Evolutionary conservation across 1,140 invertebrate genomes (phyloP), one percentile per base, ranked within the genome.

Genomic region (Panulirus ornatus): DNA sequence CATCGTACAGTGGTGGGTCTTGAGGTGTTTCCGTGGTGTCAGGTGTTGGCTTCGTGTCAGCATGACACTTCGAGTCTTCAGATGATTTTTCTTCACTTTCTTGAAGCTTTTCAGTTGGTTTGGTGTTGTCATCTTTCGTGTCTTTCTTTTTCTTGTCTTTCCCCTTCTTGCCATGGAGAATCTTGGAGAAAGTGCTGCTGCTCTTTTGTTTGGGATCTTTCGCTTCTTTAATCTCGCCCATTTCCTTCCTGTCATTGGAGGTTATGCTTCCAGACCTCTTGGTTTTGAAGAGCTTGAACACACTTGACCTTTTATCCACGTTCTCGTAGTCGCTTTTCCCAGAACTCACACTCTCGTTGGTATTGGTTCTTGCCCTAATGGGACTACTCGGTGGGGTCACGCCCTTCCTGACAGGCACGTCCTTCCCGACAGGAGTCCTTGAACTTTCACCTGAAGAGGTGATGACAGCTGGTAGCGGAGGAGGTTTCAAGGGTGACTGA

Each of bases 261-360:
- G 9, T n/a, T 1, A 30, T 36, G 44, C 78, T 73, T 27, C 58
- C 44, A 47, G 58, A 71, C 34, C 51, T 27, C n/a, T 76, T 84
- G 3, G 16, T 83, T 81, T 42, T 58, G n/a, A 89, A 76, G 0
- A 83, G 0, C 0, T 76, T 75, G 27, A 89, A 84, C 34, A 76
- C 84, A 2, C 63, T 42, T 0, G 78, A 73, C 27, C 84, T 89
- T 36, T 83, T 89, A 16, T 89, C 88, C 9, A 19, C n/a, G 19
- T 38, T 58, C 22, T 84, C 88, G 27, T 30, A 1, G 22, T 75
- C 70, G n/a, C 84, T 75, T 22, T 76, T 73, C 16, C 19, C 54
- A 3, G 86, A 88, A 11, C 79, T 58, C 30, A 16, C 22, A n/a
- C 88, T 89, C 3, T 89, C 87, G 34, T 83, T 83, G 42, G 87